Evolutionary conservation across 1,140 invertebrate species (phyloP).

Genomic region (Onthophagus taurus): DNA sequence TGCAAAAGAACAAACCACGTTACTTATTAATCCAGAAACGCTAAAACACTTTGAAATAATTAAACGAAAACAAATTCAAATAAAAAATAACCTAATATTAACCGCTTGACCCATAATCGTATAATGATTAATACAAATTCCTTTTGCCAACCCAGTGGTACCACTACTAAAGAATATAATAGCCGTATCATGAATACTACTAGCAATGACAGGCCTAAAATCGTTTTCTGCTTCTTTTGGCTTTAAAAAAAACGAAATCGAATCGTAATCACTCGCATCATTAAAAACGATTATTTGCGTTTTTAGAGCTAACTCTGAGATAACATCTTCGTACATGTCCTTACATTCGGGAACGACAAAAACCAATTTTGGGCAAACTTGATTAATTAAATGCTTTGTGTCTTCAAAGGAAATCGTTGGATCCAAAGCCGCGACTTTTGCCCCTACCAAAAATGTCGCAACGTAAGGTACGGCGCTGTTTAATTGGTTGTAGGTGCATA

Average conservation of each 20-base stretch:
- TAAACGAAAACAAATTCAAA: too few relatives aligned
- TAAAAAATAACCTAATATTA: not conserved
- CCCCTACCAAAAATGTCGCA: conserved; percentile 21
- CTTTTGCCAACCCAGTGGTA: conserved; percentile 25
- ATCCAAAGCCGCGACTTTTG: conserved; percentile 21
- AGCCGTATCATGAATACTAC: conserved; percentile 16
- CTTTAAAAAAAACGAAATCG: conserved; percentile 13
- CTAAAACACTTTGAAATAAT: not conserved
- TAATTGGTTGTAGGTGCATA: conserved; percentile 22
- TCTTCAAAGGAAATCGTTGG: conserved; percentile 19
- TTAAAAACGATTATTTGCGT: conserved; percentile 22
- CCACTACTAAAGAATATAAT: conserved; percentile 26
- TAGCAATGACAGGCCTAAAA: conserved; percentile 15
- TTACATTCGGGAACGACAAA: conserved; percentile 33
- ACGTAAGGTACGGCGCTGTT: conserved; percentile 20
- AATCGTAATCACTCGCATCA: conserved; percentile 8
- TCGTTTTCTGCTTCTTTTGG: not conserved
- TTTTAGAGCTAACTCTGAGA: conserved; percentile 8
- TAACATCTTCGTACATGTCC: conserved; percentile 14
- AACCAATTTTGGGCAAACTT: conserved; percentile 23
- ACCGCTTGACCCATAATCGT: not conserved
- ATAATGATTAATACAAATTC: conserved; percentile 24
- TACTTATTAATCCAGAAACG: conserved; percentile 18
- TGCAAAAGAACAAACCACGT: conserved; percentile 30
- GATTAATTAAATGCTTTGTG: conserved; percentile 16